phyloP scores from a whole-genome alignment of 2,888 invertebrate genomes.

The Abscondita cerata region DNA sequence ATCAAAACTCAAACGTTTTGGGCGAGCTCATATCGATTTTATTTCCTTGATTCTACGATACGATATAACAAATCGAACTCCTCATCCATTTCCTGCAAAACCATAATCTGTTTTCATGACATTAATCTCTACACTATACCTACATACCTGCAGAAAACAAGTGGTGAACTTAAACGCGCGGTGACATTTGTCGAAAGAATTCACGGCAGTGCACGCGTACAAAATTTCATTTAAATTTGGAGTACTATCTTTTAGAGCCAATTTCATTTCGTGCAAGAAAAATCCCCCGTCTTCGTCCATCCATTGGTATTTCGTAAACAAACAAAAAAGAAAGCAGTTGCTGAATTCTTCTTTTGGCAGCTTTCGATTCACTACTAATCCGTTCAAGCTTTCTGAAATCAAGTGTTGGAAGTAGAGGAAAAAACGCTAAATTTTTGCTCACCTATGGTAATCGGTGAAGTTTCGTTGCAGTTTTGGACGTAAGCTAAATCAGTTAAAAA shows the following conservation, averaged over 20 bases:
- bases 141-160: slow-evolving; percentile 45
- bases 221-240: slow-evolving; percentile 50
- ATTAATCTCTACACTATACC: not conserved
- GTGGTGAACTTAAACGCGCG: slow-evolving; percentile 53
- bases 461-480: slow-evolving; percentile 53
- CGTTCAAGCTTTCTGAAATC: slow-evolving; percentile 51
- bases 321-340: slow-evolving; percentile 56
- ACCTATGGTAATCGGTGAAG: slow-evolving; percentile 54
- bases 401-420: not conserved
- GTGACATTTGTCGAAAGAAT: slow-evolving; percentile 52
- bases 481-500: slow-evolving; percentile 49
- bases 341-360: slow-evolving; percentile 46
- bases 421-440: not conserved
- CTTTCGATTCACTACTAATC: slow-evolving; percentile 54
- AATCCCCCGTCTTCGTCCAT: slow-evolving; percentile 58
- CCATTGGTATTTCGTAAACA: slow-evolving; percentile 56
- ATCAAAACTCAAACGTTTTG: not conserved
- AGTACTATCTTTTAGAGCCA: slow-evolving; percentile 49
- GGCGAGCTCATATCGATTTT: slow-evolving; percentile 12
- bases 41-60: slow-evolving; percentile 1
- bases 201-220: slow-evolving; percentile 53
- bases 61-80: not conserved
- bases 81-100: not conserved
- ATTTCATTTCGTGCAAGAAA: slow-evolving; percentile 52
- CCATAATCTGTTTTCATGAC: not conserved